Conservation (phyloP, 2,113 vertebrate species). For the Pseudopodoces humilis region DNA sequence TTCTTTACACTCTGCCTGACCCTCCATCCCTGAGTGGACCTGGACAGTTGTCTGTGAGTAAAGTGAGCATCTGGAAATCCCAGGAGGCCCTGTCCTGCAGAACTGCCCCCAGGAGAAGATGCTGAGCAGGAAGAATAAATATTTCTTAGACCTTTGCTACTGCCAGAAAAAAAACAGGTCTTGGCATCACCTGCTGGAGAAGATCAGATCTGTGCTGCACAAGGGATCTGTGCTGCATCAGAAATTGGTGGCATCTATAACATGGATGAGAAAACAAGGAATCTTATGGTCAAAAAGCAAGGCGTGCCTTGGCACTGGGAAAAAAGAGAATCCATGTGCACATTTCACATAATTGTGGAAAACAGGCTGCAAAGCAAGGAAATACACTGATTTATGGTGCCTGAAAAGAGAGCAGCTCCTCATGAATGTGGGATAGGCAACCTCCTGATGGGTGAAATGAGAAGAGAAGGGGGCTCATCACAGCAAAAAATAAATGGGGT, state of each 20-base stretch:
- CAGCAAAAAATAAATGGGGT: background rate
- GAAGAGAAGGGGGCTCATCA: background rate
- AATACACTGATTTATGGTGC: background rate
- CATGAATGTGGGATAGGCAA: background rate
- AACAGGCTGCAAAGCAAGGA: background rate
- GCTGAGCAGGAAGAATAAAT: background rate
- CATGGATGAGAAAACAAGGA: background rate
- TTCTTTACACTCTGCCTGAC: background rate
- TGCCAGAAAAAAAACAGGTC: background rate
- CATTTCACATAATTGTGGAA: background rate
- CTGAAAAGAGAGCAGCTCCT: background rate
- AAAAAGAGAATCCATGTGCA: background rate
- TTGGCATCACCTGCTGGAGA: background rate
- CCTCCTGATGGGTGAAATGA: background rate
- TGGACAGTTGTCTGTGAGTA: background rate
- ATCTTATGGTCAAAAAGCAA: background rate
- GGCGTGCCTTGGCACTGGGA: background rate
- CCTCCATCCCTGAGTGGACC: fast-evolving
- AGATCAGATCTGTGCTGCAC: background rate
- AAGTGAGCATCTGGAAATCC: background rate
- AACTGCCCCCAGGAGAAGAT: background rate
- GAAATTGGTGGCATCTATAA: background rate
- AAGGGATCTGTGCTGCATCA: background rate
- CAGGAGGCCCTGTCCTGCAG: background rate
- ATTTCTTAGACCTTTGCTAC: background rate